Percentiles rank a stretch among this genome's conserved stretches.
phyloP scores from a whole-genome alignment of 2,113 vertebrate species.

The Psephotus haematonotus region DNA sequence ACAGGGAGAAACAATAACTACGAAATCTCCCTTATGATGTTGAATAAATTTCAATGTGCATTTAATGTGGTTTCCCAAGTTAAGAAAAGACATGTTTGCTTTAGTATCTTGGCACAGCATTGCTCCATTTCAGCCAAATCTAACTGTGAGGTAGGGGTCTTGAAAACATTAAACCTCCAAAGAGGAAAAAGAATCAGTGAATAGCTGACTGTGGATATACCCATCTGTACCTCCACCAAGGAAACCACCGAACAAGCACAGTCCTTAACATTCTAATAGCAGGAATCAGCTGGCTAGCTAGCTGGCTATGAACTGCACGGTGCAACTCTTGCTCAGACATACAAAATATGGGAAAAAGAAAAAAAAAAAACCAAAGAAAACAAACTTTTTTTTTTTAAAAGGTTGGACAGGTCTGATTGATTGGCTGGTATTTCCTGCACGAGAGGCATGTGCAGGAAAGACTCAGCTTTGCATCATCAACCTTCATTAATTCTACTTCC shows the following conservation, averaged over 20 bases:
- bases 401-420: not conserved
- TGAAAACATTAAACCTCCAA: not conserved
- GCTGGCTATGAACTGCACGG: not conserved
- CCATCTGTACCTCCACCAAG: not conserved
- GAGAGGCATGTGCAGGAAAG: not conserved
- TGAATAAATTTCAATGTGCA: not conserved
- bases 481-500: not conserved
- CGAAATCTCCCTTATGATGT: not conserved
- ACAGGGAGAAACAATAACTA: not conserved
- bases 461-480: not conserved
- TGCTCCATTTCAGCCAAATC: not conserved
- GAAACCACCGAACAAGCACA: not conserved
- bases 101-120: not conserved
- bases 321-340: not conserved
- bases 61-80: not conserved
- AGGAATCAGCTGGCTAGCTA: not conserved
- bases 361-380: no score
- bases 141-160: not conserved
- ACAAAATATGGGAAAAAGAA: accelerated
- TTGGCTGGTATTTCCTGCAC: not conserved
- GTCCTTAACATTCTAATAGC: not conserved
- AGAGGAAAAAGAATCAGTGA: not conserved
- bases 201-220: not conserved
- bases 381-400: not conserved
- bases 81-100: accelerated